Conservation (phyloP, 2,888 invertebrate species). For the Furcula furcula region DNA sequence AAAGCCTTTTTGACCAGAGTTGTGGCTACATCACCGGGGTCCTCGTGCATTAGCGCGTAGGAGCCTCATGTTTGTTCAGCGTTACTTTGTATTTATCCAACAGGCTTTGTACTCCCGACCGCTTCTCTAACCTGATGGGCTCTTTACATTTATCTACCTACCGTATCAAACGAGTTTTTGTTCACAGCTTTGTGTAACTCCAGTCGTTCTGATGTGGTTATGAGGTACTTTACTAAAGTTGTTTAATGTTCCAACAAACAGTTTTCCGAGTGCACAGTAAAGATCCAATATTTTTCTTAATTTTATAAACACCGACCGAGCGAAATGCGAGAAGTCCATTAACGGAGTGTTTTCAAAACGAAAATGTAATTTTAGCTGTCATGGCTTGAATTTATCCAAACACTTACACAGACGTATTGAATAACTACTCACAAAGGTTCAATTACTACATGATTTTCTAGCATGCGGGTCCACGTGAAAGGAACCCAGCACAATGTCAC, state of each 20-base stretch:
- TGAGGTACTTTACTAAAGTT: slow-evolving; percentile 19
- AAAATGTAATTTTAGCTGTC: slow-evolving; percentile 40
- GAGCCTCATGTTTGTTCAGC: slow-evolving; percentile 57
- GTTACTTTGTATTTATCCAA: slow-evolving; percentile 61
- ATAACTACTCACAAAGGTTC: no score
- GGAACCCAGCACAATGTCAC: no score
- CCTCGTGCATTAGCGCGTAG: slow-evolving; percentile 62
- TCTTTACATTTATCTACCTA: slow-evolving; percentile 38
- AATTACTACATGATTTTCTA: no score
- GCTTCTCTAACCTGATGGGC: slow-evolving; percentile 53
- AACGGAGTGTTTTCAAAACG: slow-evolving; percentile 27
- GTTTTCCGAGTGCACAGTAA: slow-evolving; percentile 19
- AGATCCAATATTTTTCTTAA: slow-evolving; percentile 30
- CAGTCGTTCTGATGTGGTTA: slow-evolving; percentile 19
- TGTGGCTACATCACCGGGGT: slow-evolving; percentile 36
- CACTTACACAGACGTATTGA: slow-evolving; percentile 10
- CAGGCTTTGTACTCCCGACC: slow-evolving; percentile 54
- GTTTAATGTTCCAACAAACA: slow-evolving; percentile 20
- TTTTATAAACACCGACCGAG: slow-evolving; percentile 29
- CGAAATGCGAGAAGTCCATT: slow-evolving; percentile 21
- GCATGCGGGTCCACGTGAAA: no score
- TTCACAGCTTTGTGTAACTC: slow-evolving; percentile 17
- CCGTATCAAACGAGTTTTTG: slow-evolving; percentile 35
- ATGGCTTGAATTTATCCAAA: slow-evolving; percentile 30
- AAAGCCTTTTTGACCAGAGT: slow-evolving; percentile 20